Base-by-base conservation (phyloP, 2,888 invertebrate genomes). In the Gibbula magus region DNA sequence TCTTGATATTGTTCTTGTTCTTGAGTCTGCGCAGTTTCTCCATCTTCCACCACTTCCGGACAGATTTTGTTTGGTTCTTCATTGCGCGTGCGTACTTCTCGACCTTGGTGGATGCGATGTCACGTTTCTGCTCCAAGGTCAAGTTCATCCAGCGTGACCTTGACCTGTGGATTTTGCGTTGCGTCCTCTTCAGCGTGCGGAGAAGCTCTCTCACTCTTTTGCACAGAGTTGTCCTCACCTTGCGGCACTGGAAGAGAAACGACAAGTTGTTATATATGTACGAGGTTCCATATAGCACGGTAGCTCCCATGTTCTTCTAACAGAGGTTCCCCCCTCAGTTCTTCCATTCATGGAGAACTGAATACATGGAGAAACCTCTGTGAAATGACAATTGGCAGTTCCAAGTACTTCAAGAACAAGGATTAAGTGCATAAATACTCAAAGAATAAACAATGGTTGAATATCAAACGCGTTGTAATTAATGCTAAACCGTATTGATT, bases 121-220 rank as follows among this genome's bases (percentile, higher is more conserved):
- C 70, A 13, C 67, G 75, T 76, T 83, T 82, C 67, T 84, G 83
- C 4, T 78, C 51, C 13, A 32, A 32, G 56, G 75, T 70, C 73
- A 84, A 56, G 35, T 70, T 75, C 78, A 83, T 77, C 84, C 84
- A 84, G 22, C 77, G 75, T 35, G 81, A 56, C 25, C 84, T 80
- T 18, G 75, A 79, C 35, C 76, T 80, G 67, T 84, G 84, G 75
- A 84, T 81, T 25, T 80, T 78, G 16, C 78, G 52, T 51, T 84
- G 80, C 52, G 67, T 76, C 7, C 75, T 35, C 20, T 56, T 61
- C 79, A 84, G 25, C 29, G 78, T 83, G 16, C 81, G 78, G 16
- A 79, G 75, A 20, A 84, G 77, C 67, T 79, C 81, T 7, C 81
- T 53, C 0, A 80, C 84, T n/a, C 84, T 74, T 10, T 70, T 77